These are phyloP conservation scores for Aphelinus atriplicis DNA, from an alignment of 1,140 invertebrate genomes.

Conservation along the genomic window DNA sequence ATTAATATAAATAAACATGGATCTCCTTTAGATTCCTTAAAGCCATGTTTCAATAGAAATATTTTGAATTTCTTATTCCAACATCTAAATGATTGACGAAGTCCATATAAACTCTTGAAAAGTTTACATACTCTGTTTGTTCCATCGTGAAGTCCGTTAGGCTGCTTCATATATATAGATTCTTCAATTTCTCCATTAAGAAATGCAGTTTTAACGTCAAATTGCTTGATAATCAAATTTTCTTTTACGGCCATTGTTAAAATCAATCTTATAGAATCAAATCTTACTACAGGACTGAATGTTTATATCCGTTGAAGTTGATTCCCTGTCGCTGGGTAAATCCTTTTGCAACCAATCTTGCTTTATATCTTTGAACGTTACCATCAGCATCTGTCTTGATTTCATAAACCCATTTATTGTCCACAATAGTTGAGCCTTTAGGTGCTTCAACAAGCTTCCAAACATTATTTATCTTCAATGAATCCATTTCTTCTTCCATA, in stretches of 20 bases:
- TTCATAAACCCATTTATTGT: slow-evolving; percentile 37
- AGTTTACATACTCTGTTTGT: slow-evolving; percentile 49
- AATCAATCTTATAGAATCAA: too few species aligned
- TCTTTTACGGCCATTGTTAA: too few species aligned
- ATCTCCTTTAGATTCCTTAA: slow-evolving; percentile 39
- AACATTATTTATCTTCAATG: neutral
- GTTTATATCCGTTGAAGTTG: too few species aligned
- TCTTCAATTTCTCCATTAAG: slow-evolving; percentile 32
- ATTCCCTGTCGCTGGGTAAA: too few species aligned
- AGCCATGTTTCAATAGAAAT: slow-evolving; percentile 24
- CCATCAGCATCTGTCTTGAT: slow-evolving; percentile 35
- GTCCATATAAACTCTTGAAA: slow-evolving; percentile 56
- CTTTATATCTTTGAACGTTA: slow-evolving; percentile 22
- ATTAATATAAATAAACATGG: slow-evolving; percentile 37
- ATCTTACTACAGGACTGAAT: too few species aligned
- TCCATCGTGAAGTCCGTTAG: slow-evolving; percentile 44
- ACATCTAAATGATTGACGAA: slow-evolving; percentile 53
- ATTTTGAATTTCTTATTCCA: slow-evolving; percentile 23
- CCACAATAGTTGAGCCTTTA: neutral
- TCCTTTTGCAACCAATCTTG: slow-evolving; percentile 33
- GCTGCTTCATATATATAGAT: slow-evolving; percentile 44
- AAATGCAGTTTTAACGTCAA: slow-evolving; percentile 50
- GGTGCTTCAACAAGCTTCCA: neutral
- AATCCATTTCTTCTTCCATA: neutral
- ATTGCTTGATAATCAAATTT: slow-evolving; percentile 32